Evolutionary conservation across 2,888 invertebrate species (phyloP), one percentile per base, ranked within the genome.

Genomic region (Athalia circularis): DNA sequence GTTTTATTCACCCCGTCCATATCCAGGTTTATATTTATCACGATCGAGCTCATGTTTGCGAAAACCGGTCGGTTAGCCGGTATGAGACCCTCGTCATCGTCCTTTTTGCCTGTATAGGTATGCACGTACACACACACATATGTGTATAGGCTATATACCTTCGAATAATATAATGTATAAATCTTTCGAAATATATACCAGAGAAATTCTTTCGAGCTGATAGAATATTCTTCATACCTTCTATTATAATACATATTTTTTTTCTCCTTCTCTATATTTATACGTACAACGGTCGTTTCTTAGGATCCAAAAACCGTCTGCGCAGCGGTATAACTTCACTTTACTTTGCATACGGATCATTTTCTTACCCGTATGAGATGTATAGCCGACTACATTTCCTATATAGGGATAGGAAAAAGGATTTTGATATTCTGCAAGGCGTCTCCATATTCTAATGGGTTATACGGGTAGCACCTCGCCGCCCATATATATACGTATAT

Each of bases 11-110:
- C 52, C 29, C 13, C 29, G 68, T 68, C 52, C 54, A 54, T 68
- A 29, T 15, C 47, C 65, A 29, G 29, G 68, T 11, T 67, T 13
- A 29, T 29, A 50, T 13, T 8, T 15, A 67, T 67, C 67, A n/a
- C 9, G 48, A 67, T 67, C 43, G 68, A 68, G 8, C n/a, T 68
- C 15, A 11, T 68, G 54, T 68, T 68, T 68, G 68, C 52, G 54
- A 3, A 54, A 54, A 68, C 29, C 52, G 29, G 29, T 29, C 67
- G 67, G 67, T 50, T 67, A 67, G 29, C 29, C 2, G 29, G 29
- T 67, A 43, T 50, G 67, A 50, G 50, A 67, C 67, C 67, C 67
- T 67, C 67, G 67, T 67, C 67, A 67, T 50, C 67, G 13, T 54
- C 9, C 47, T 15, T 68, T 43, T 54, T 5, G 8, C 1, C 29